A percentile compares a stretch with the other conserved stretches of the same genome.
Evolutionary conservation across 2,113 vertebrate genomes (phyloP).

Genomic region (Trogon surrucura): DNA sequence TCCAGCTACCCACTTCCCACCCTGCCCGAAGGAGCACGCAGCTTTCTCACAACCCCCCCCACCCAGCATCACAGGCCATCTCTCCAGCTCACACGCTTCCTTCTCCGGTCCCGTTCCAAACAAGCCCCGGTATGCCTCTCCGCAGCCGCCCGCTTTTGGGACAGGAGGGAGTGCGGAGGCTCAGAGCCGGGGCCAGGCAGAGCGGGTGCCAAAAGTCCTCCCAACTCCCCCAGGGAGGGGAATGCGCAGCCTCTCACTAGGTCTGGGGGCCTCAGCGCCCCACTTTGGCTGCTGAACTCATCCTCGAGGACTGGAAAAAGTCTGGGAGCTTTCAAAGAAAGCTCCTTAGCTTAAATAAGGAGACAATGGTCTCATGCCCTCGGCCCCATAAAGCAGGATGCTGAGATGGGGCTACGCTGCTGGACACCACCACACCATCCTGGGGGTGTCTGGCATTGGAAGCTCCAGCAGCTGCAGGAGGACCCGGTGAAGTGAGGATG

Average conservation of each 20-base stretch:
- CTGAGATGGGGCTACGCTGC: background rate
- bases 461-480: background rate
- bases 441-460: background rate
- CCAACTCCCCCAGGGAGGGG: background rate
- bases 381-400: background rate
- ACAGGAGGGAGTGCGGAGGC: background rate
- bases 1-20: background rate
- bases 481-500: background rate
- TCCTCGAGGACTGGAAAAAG: background rate
- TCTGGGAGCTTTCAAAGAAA: background rate
- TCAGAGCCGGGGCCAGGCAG: background rate
- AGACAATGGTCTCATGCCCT: background rate
- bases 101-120: background rate
- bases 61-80: too few relatives aligned
- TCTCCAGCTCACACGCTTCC: background rate
- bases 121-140: background rate
- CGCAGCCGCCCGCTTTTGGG: accelerated
- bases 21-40: background rate
- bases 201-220: background rate
- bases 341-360: background rate
- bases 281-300: background rate
- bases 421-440: background rate
- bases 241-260: background rate
- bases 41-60: background rate
- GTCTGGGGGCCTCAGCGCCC: background rate